Evolutionary conservation across 2,113 vertebrate species (phyloP).

Genomic region (Psilopogon haemacephalus): DNA sequence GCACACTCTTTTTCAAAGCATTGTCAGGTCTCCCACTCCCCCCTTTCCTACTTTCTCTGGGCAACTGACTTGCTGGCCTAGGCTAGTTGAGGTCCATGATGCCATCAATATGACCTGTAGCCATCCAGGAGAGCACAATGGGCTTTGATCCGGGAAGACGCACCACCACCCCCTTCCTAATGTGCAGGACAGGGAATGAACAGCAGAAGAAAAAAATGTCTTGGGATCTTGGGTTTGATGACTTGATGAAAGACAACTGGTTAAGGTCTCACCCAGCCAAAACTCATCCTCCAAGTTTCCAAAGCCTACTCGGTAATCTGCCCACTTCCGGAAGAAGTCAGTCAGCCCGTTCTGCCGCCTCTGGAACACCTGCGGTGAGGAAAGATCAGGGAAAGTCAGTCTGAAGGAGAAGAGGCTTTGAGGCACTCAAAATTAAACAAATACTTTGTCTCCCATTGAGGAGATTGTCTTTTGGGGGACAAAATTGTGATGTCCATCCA

Average conservation of each 20-base stretch:
- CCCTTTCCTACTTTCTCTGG: background rate
- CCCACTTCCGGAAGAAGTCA: constrained; percentile 95
- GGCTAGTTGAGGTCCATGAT: background rate
- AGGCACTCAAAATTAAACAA: background rate
- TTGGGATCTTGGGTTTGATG: background rate
- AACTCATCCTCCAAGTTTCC: constrained; percentile 98
- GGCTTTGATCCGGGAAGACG: background rate
- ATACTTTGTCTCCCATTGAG: background rate
- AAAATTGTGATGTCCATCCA: background rate
- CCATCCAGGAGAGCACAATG: background rate
- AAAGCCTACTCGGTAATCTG: constrained; percentile 90
- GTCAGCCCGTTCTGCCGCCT: constrained; percentile 94
- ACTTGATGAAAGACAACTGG: background rate
- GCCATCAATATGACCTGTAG: background rate
- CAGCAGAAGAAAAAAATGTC: background rate
- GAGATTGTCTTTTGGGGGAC: background rate
- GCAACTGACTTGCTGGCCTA: background rate
- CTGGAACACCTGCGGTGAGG: constrained; percentile 87
- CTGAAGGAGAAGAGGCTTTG: background rate
- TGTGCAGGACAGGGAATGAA: constrained; percentile 28
- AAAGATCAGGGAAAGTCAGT: background rate
- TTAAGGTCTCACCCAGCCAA: constrained; percentile 88
- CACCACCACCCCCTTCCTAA: constrained; percentile 9
- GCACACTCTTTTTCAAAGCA: background rate
- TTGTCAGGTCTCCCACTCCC: background rate